Evolutionary conservation across 2,888 invertebrate genomes (phyloP).

Genomic region (Eristalis tenax): DNA sequence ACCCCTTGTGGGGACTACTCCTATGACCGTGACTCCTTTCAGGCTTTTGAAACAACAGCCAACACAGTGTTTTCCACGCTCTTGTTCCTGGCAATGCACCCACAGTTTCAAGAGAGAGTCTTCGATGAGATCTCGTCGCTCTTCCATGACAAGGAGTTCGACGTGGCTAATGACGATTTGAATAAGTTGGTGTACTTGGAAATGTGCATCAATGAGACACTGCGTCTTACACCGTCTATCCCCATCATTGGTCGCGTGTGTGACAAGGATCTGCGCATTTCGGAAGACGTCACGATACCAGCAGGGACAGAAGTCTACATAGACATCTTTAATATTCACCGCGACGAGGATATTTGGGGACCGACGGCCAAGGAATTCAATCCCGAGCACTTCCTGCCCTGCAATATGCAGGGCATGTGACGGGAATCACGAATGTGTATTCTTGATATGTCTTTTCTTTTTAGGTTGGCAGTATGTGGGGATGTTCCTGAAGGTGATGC

Average conservation of each 20-base stretch:
- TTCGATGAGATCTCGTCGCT: constrained; percentile 74
- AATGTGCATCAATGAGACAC: constrained; percentile 73
- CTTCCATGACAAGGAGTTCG: constrained; percentile 72
- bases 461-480: constrained; percentile 74
- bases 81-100: constrained; percentile 74
- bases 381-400: constrained; percentile 74
- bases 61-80: constrained; percentile 73
- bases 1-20: not conserved
- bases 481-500: constrained; percentile 59
- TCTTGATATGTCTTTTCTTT: not conserved
- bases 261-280: constrained; percentile 49
- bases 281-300: constrained; percentile 65
- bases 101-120: constrained; percentile 73
- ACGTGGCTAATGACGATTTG: constrained; percentile 66
- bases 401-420: constrained; percentile 41
- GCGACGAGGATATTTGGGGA: constrained; percentile 74
- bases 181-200: constrained; percentile 73
- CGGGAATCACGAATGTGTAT: not conserved
- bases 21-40: constrained; percentile 11
- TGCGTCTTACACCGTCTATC: constrained; percentile 73
- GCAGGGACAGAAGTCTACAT: constrained; percentile 60
- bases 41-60: constrained; percentile 75
- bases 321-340: constrained; percentile 73
- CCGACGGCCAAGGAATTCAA: constrained; percentile 72
- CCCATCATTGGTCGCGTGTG: constrained; percentile 72